phyloP scores from a whole-genome alignment of 2,888 invertebrate genomes.

The Campoplex nolae region DNA sequence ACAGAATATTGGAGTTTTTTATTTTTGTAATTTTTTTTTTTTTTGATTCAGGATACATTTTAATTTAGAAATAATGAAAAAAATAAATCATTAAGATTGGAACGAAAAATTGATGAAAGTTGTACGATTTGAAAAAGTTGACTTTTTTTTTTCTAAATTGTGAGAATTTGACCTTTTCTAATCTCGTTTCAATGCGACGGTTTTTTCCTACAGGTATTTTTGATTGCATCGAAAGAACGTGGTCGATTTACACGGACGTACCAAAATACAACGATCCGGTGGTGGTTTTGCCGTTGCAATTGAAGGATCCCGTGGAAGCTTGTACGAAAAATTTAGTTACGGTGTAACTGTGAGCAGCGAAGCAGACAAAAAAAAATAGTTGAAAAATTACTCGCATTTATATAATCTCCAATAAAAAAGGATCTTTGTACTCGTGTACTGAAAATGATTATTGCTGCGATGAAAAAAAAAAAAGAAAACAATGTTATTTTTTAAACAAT shows the following conservation, averaged over 20 bases:
- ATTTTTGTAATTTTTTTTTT: too few relatives aligned
- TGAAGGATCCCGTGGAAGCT: conserved; percentile 41
- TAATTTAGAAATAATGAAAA: too few relatives aligned
- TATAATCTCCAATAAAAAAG: conserved; percentile 21
- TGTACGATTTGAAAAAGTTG: not conserved
- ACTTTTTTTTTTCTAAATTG: not conserved
- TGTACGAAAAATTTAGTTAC: conserved; percentile 31
- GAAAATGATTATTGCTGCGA: not conserved
- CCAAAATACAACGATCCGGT: conserved; percentile 90
- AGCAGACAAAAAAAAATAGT: conserved; percentile 4
- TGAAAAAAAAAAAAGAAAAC: not conserved
- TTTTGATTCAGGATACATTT: too few relatives aligned
- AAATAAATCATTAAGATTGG: too few relatives aligned
- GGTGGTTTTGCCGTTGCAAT: conserved; percentile 88
- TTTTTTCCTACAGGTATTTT: conserved; percentile 88
- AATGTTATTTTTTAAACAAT: not conserved
- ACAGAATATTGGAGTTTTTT: too few relatives aligned
- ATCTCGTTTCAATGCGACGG: not conserved
- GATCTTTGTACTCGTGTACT: conserved; percentile 17
- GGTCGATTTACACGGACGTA: conserved; percentile 92
- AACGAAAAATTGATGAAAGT: not conserved
- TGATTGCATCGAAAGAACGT: conserved; percentile 90
- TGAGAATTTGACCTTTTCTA: not conserved
- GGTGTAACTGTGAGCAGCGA: not conserved
- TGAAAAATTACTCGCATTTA: not conserved